A percentile compares a stretch with the other conserved stretches of the same genome.
These are phyloP conservation scores for Philereme vetulata DNA, from an alignment of 2,888 invertebrate species.

Conservation along the genomic window DNA sequence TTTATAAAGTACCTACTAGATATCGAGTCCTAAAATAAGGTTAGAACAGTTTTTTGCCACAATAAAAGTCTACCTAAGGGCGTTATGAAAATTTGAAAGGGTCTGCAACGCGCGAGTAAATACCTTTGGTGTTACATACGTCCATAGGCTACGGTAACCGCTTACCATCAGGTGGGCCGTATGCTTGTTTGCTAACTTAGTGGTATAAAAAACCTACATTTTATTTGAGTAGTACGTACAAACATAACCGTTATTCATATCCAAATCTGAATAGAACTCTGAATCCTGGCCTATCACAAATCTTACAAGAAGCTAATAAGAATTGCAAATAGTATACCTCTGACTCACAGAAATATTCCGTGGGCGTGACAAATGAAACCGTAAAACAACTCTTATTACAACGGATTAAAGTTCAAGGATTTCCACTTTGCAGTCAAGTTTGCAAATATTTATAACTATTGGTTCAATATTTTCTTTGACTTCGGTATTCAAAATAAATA, in stretches of 20 bases:
- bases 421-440: background rate
- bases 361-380: slow-evolving; percentile 17
- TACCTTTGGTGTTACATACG: too few relatives aligned
- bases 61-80: too few relatives aligned
- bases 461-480: slow-evolving; percentile 10
- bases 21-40: too few relatives aligned
- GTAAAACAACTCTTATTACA: slow-evolving; percentile 24
- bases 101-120: too few relatives aligned
- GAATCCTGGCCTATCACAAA: slow-evolving; percentile 27
- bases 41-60: too few relatives aligned
- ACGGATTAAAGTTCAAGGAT: slow-evolving; percentile 21
- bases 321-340: slow-evolving; percentile 23
- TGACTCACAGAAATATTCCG: slow-evolving; percentile 16
- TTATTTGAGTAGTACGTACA: slow-evolving; percentile 13
- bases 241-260: slow-evolving; percentile 13
- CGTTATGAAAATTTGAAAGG: too few relatives aligned
- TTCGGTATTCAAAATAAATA: slow-evolving; percentile 21
- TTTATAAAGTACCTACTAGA: too few relatives aligned
- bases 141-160: too few relatives aligned
- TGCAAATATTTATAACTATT: slow-evolving; percentile 1
- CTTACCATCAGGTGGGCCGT: too few relatives aligned
- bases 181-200: too few relatives aligned
- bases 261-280: slow-evolving; percentile 14
- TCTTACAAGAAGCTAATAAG: slow-evolving; percentile 18
- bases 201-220: background rate